Percentiles rank a stretch among this genome's conserved stretches.
Conservation (phyloP, 37 sponge, comb jelly and placozoan species). For the Amphimedon queenslandica region DNA sequence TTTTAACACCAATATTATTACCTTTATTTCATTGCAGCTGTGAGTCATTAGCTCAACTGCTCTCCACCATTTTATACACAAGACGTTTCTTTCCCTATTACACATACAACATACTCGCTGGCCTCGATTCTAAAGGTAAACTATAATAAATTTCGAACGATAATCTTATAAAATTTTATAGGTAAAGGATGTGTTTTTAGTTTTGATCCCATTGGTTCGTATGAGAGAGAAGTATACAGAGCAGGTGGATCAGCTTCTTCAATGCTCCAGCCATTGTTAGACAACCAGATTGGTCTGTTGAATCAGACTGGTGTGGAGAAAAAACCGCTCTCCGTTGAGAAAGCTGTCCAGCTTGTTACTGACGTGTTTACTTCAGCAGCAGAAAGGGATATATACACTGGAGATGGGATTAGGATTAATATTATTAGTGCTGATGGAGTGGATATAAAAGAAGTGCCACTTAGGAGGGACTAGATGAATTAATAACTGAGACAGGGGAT, state of each 20-base stretch:
- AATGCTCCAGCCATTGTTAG: constrained; percentile 96
- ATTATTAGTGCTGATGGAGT: constrained; percentile 73
- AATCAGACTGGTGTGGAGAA: constrained; percentile 76
- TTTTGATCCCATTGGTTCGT: constrained; percentile 96
- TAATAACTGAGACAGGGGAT: no score
- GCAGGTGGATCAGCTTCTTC: constrained; percentile 89
- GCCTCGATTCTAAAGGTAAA: constrained; percentile 83
- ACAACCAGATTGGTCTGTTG: constrained; percentile 96
- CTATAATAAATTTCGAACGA: not conserved
- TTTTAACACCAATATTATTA: no score
- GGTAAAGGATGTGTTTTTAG: constrained; percentile 96
- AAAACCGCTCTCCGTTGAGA: constrained; percentile 70
- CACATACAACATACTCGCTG: constrained; percentile 95
- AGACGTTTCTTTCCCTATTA: constrained; percentile 96
- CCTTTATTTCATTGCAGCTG: constrained; percentile 17
- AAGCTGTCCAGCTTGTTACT: constrained; percentile 72
- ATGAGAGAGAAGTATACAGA: constrained; percentile 84
- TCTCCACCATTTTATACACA: constrained; percentile 85
- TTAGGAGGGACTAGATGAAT: constrained; percentile 83
- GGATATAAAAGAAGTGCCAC: constrained; percentile 52
- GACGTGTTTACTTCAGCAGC: constrained; percentile 96
- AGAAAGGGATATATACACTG: constrained; percentile 97
- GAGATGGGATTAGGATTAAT: constrained; percentile 82
- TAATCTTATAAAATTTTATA: not conserved
- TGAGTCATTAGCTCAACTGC: constrained; percentile 79